Base-by-base conservation (phyloP, 2,797 vertebrate genomes). In the Sebastes hubbsi region DNA sequence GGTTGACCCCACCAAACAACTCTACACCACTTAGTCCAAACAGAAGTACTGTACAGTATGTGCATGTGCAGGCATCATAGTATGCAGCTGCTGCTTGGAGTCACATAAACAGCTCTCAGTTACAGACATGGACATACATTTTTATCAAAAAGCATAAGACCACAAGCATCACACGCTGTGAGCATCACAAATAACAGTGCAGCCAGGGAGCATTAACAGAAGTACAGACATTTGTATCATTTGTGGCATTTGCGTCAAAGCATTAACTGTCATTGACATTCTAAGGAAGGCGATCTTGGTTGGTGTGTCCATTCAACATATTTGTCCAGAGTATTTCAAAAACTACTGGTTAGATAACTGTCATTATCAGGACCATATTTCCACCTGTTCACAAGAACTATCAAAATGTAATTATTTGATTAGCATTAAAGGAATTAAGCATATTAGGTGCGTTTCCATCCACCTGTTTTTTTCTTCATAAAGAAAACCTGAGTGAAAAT, bases 181-280 rank as follows among this genome's bases (percentile, higher is more conserved):
- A 71, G 68, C 30, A 38, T 70, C 60, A 73, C 18, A 72, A 61
- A 8, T 25, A 61, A 56, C 29, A 82, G 14, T 68, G 49, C 72
- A 77, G 73, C 79, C 22, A 46, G 29, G 25, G 29, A 71, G 14
- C 42, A 60, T 73, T 75, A 27, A 18, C 36, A 60, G 3, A 52
- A 66, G 62, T 72, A 77, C 67, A 72, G 56, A 60, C 32, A 34
- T n/a, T 58, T 52, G 52, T 65, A 46, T 25, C 14, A 61, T 75
- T 46, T 52, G 52, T 65, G 56, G 32, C 10, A 61, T 75, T 46
- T 74, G 14, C 3, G 3, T 62, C 61, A 62, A 71, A 75, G 65
- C 49, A 14, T 61, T 46, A 58, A 24, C 60, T 29, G 8, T 72
- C n/a, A 13, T 6, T 58, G 10, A 68, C 30, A n/a, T 72, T 34